A percentile compares a stretch with the other conserved stretches of the same genome.
These are phyloP conservation scores for Amblyjoppa fuscipennis DNA, from an alignment of 2,888 invertebrate species.

Conservation along the genomic window DNA sequence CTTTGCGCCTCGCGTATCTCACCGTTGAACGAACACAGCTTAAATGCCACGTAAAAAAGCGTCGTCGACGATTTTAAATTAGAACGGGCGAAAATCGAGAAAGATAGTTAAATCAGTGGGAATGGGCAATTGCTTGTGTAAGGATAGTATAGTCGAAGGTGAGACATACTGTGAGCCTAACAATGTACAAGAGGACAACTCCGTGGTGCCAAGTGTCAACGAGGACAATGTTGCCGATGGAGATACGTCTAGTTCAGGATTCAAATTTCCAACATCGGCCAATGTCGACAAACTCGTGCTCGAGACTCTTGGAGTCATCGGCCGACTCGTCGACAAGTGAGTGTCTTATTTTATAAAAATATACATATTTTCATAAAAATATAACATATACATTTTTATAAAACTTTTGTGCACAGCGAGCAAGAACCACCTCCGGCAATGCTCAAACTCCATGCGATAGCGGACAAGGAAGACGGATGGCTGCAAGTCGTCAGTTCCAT, in stretches of 20 bases:
- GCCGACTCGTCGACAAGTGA: constrained; percentile 94
- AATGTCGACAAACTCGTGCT: constrained; percentile 91
- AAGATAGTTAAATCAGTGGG: constrained; percentile 74
- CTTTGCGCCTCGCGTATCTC: constrained; percentile 24
- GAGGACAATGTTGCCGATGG: constrained; percentile 74
- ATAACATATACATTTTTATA: background rate
- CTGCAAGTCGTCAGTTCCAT: constrained; percentile 94
- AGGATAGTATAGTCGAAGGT: constrained; percentile 87
- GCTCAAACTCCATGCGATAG: constrained; percentile 93
- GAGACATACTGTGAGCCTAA: constrained; percentile 83
- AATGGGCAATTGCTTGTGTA: constrained; percentile 94
- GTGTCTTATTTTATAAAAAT: constrained; percentile 74
- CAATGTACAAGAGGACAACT: constrained; percentile 76
- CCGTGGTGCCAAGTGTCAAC: constrained; percentile 80
- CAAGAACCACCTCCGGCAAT: constrained; percentile 95
- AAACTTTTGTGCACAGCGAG: constrained; percentile 87
- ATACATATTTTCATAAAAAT: constrained; percentile 2
- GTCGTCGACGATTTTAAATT: constrained; percentile 41
- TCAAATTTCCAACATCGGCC: constrained; percentile 84
- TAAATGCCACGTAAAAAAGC: constrained; percentile 69
- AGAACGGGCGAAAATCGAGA: constrained; percentile 22
- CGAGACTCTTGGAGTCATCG: constrained; percentile 92
- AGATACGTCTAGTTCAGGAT: constrained; percentile 77
- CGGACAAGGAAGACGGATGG: constrained; percentile 97
- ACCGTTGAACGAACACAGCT: constrained; percentile 30